A percentile compares a stretch with the other conserved stretches of the same genome.
phyloP scores from a whole-genome alignment of 92 coral and sea anemone genomes.

The Anthopleura xanthogrammica region DNA sequence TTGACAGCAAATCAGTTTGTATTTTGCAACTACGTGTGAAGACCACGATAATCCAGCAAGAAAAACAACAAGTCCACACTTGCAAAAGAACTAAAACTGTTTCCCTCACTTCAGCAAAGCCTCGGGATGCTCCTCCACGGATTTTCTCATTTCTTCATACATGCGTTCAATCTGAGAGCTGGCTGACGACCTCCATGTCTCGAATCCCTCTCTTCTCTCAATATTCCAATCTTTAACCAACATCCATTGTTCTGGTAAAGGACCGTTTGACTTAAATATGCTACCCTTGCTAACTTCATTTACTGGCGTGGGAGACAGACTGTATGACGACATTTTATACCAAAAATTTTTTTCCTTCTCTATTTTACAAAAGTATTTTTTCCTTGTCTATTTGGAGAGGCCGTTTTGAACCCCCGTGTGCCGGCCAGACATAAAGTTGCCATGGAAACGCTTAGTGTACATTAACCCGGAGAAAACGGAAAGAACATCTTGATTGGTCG shows the following conservation, averaged over 20 bases:
- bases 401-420: neutral
- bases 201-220: constrained; percentile 71
- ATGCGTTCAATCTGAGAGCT: constrained; percentile 67
- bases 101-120: constrained; percentile 41
- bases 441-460: constrained; percentile 20
- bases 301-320: constrained; percentile 37
- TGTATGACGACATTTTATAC: constrained; percentile 33
- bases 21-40: neutral
- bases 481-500: constrained; percentile 12
- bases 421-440: constrained; percentile 3
- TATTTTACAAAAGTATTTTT: neutral
- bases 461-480: neutral
- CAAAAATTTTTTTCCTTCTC: neutral
- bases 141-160: constrained; percentile 63
- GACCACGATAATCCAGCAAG: neutral
- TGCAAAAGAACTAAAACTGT: neutral
- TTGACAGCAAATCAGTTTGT: no score
- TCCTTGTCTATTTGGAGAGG: neutral
- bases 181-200: constrained; percentile 77
- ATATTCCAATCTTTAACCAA: constrained; percentile 87
- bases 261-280: constrained; percentile 42
- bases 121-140: constrained; percentile 65
- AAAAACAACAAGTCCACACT: neutral
- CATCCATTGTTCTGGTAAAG: constrained; percentile 88
- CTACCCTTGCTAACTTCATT: constrained; percentile 20